These are phyloP conservation scores for Epinephelus cyanopodus DNA, from an alignment of 2,113 vertebrate species.

Conservation along the genomic window DNA sequence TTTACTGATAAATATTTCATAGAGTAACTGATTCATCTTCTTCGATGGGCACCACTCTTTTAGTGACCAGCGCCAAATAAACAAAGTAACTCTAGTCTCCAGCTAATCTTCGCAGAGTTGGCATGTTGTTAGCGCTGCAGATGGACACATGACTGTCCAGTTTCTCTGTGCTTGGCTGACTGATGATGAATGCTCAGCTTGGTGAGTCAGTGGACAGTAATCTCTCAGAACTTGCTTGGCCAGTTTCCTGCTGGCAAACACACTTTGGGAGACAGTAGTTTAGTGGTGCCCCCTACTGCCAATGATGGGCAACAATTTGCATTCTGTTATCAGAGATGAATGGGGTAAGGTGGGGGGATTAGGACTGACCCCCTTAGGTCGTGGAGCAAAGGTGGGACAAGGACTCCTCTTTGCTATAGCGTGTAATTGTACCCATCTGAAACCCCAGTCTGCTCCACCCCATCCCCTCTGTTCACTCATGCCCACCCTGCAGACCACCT, in stretches of 20 bases:
- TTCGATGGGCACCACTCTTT: not conserved
- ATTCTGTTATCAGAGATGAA: slow-evolving; percentile 35
- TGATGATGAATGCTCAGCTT: slow-evolving; percentile 36
- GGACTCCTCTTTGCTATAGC: slow-evolving; percentile 57
- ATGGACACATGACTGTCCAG: slow-evolving; percentile 2
- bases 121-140: not conserved
- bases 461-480: slow-evolving; percentile 47
- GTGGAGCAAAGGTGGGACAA: slow-evolving; percentile 70
- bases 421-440: slow-evolving; percentile 79
- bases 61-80: not conserved
- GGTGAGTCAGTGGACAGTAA: slow-evolving; percentile 30
- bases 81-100: not conserved
- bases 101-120: not conserved
- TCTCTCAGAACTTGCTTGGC: slow-evolving; percentile 1
- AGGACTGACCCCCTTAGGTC: slow-evolving; percentile 49
- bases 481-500: slow-evolving; percentile 63
- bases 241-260: slow-evolving; percentile 2
- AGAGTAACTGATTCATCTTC: no score
- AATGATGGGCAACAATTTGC: not conserved
- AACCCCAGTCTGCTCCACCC: slow-evolving; percentile 19
- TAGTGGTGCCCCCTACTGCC: slow-evolving; percentile 56
- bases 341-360: slow-evolving; percentile 11
- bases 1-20: no score
- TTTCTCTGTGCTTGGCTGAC: not conserved
- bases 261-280: not conserved